Percentiles rank a stretch among this genome's conserved stretches.
Evolutionary conservation across 2,888 invertebrate species (phyloP).

Genomic region (Embidobia sp.): DNA sequence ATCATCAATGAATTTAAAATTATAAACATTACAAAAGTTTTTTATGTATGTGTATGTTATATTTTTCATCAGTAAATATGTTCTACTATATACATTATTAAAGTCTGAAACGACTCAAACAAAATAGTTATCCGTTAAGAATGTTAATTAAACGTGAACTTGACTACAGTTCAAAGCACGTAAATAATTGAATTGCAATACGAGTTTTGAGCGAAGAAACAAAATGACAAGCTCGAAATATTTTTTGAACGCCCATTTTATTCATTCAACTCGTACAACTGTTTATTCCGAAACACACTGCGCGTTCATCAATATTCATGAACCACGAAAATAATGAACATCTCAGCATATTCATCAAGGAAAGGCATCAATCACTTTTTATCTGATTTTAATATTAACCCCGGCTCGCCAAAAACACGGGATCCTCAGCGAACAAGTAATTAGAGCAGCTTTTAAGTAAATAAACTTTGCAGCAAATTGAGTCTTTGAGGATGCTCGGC

Average conservation of each 20-base stretch:
- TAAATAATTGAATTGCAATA: too few species aligned
- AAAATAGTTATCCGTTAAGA: too few species aligned
- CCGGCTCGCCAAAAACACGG: conserved; percentile 14
- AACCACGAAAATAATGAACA: conserved; percentile 37
- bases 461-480: conserved; percentile 50
- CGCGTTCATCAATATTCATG: conserved; percentile 32
- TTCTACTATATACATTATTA: too few species aligned
- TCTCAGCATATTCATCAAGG: conserved; percentile 27
- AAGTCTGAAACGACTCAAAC: too few species aligned
- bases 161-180: too few species aligned
- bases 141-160: too few species aligned
- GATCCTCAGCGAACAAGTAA: conserved; percentile 32
- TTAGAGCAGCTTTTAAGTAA: conserved; percentile 56
- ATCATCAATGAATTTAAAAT: too few species aligned
- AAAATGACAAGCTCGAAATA: too few species aligned
- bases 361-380: conserved; percentile 46
- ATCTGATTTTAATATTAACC: conserved; percentile 42
- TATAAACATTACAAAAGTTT: too few species aligned
- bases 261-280: not conserved
- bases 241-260: not conserved
- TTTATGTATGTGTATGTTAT: too few species aligned
- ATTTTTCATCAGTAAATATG: too few species aligned
- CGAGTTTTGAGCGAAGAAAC: too few species aligned
- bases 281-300: conserved; percentile 19
- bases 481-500: conserved; percentile 47